Evolutionary conservation across 2,797 vertebrate species (phyloP), one percentile per base, ranked within the genome.

Genomic region (Lepus oiostolus): DNA sequence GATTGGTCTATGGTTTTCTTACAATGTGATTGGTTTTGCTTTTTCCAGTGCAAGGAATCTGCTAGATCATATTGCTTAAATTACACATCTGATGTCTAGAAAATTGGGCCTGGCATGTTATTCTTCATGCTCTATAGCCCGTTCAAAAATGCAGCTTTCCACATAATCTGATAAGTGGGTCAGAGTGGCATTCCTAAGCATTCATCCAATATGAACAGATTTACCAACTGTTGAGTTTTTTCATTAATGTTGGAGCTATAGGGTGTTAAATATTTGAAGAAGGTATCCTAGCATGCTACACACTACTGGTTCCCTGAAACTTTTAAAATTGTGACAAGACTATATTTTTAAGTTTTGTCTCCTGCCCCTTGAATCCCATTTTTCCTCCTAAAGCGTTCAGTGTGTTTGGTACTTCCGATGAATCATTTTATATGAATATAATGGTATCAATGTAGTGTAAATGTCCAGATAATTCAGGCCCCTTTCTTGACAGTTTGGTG

Each of bases 351-450:
- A 32, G 11, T 68, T 70, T 84, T 50, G 60, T 87, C 54, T 81
- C 47, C 63, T 83, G 14, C 24, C 30, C 68, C 54, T 65, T 76
- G 5, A 42, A 71, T 13, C 11, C 63, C 21, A 14, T 63, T 72
- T 88, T 87, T 87, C 50, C 77, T 92, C 32, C 50, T 28, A 95
- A 88, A 52, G 10, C 24, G 72, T 65, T 10, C 12, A n/a, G 24
- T 22, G 1, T 21, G 58, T 88, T 94, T 82, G 65, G 12, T 89
- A 80, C 3, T 52, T 80, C 19, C 30, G 60, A 22, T 74, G 79
- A 86, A 75, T 62, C 72, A 30, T 70, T 21, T 70, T 91, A 76
- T 32, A 16, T 58, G 42, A 65, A 70, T 82, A 22, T 76, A 62
- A 52, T 82, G 10, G 42, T 32, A 63, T 77, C 77, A 71, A 52